These are phyloP conservation scores for Panulirus ornatus DNA, from an alignment of 1,140 invertebrate genomes.

Conservation along the genomic window DNA sequence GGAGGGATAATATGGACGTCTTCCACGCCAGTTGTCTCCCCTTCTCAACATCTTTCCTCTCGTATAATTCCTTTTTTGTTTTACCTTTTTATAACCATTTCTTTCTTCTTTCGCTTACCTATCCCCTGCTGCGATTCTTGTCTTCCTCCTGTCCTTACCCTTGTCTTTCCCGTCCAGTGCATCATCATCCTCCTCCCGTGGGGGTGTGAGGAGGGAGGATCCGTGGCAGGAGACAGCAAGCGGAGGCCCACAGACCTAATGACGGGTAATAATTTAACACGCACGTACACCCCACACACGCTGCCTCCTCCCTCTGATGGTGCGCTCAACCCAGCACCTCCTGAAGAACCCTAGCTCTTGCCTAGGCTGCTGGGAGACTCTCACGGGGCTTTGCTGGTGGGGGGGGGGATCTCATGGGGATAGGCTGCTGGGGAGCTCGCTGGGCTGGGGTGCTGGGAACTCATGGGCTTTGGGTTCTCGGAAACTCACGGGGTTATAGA, in stretches of 20 bases:
- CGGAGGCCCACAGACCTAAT: constrained; percentile 1
- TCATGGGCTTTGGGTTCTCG: too few species aligned
- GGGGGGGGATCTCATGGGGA: too few species aligned
- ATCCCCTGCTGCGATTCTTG: neutral
- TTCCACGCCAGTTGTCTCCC: neutral
- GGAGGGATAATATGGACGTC: too few species aligned
- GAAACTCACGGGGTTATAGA: too few species aligned
- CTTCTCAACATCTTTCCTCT: neutral
- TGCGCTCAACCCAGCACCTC: too few species aligned
- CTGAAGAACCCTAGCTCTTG: too few species aligned
- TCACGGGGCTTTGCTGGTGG: too few species aligned
- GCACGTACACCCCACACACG: too few species aligned
- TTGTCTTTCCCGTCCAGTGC: neutral
- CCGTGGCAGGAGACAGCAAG: neutral
- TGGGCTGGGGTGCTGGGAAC: too few species aligned
- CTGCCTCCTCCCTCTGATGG: too few species aligned
- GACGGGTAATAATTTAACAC: constrained; percentile 38
- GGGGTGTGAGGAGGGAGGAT: neutral
- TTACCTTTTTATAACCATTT: neutral
- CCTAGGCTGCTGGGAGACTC: too few species aligned
- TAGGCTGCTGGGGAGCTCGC: too few species aligned
- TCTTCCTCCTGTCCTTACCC: neutral
- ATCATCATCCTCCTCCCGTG: neutral
- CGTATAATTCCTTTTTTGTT: neutral
- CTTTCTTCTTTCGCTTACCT: neutral